phyloP scores from a whole-genome alignment of 2,888 invertebrate genomes.

The Hydriomena furcata region DNA sequence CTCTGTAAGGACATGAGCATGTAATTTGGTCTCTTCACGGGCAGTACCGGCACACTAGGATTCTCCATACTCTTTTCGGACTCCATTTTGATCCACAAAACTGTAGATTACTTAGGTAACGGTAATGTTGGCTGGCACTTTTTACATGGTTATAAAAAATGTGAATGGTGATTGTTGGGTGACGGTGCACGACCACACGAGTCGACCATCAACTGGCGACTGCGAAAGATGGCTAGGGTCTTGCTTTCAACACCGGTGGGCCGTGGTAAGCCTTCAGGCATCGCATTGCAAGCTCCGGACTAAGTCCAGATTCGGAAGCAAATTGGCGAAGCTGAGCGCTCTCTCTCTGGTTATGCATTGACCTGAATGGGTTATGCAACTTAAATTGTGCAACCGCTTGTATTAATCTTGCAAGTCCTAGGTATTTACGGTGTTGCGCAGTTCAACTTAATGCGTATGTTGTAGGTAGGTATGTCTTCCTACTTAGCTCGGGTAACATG shows the following conservation, averaged over 20 bases:
- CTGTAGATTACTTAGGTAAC: slow-evolving; percentile 12
- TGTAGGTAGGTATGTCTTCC: no score
- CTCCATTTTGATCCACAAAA: slow-evolving; percentile 51
- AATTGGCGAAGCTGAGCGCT: slow-evolving; percentile 54
- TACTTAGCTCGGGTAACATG: no score
- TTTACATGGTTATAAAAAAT: slow-evolving; percentile 21
- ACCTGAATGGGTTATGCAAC: slow-evolving; percentile 14
- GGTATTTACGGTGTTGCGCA: slow-evolving; percentile 38
- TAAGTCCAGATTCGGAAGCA: slow-evolving; percentile 67
- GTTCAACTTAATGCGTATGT: slow-evolving; percentile 22
- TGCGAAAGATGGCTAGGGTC: slow-evolving; percentile 34
- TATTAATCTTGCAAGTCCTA: slow-evolving; percentile 36
- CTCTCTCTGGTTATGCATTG: slow-evolving; percentile 65
- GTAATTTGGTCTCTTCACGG: slow-evolving; percentile 74
- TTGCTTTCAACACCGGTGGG: slow-evolving; percentile 46
- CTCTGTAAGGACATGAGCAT: slow-evolving; percentile 85
- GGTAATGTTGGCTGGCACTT: slow-evolving; percentile 17
- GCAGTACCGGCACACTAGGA: slow-evolving; percentile 40
- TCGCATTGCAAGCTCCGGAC: slow-evolving; percentile 32
- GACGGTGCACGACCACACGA: slow-evolving; percentile 64
- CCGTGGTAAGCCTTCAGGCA: slow-evolving; percentile 42
- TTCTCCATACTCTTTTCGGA: slow-evolving; percentile 57
- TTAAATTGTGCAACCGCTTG: slow-evolving; percentile 58
- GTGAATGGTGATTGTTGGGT: slow-evolving; percentile 23
- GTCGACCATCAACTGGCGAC: slow-evolving; percentile 67